Base-by-base conservation (phyloP, 1,140 invertebrate species). In the Euwallacea fornicatus region DNA sequence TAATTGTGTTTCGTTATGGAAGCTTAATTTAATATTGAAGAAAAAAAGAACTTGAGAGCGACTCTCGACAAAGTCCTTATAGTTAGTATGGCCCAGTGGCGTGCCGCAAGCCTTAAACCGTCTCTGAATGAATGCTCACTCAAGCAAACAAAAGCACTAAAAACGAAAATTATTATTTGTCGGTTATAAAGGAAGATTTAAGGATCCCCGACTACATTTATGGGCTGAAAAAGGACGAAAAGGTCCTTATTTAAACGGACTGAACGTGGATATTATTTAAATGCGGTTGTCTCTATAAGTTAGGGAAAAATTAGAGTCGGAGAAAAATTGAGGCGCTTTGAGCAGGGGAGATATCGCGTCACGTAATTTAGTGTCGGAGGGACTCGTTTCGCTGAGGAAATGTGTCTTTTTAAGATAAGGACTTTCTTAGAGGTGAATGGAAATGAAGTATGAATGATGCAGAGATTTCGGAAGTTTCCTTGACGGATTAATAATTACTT, bases 1-100 rank as follows among this genome's bases (percentile, higher is more conserved):
- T 71, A 72, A 72, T 72, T 72, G 63, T 72, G 65, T 72, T 72
- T 63, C 64, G 70, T 63, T 72, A 66, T 72, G 64, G 63, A 72
- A 72, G 70, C 70, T 72, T 72, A 72, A 72, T 72, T 67, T 72
- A 72, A 66, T 72, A 72, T 66, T 72, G 60, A 72, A 72, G 66
- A 58, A 71, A 71, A 53, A 72, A 13, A 50, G 21, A 33, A 33
- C 21, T 33, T 4, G 21, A 33, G 21, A 33, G 21, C 21, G 21
- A 33, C 43, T 60, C 42, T 4, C 21, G 21, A 33, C 21, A 4
- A 33, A 33, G 21, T 33, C 21, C 21, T 33, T 33, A 1, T 33
- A 33, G 21, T 33, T 33, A 33, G 21, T 33, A 33, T 33, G 21
- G 21, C 21, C 21, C 21, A 33, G 21, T 33, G 21, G 21, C 21